These are phyloP conservation scores for Grammomys surdaster DNA, from an alignment of 2,113 vertebrate genomes.

Conservation along the genomic window DNA sequence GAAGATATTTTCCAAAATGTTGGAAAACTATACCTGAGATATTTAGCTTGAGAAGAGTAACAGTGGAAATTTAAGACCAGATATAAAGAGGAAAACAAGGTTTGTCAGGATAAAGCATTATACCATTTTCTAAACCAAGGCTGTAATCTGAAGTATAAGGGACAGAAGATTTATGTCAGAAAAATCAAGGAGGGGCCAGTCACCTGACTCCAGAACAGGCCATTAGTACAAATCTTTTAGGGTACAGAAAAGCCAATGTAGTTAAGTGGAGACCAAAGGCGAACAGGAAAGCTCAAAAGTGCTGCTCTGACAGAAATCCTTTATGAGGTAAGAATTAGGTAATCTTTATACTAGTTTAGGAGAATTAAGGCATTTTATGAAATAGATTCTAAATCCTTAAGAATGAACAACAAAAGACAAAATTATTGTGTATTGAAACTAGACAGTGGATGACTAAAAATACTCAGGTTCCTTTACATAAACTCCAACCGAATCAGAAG, in stretches of 20 bases:
- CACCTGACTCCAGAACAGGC: not conserved
- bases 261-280: not conserved
- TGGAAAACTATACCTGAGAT: not conserved
- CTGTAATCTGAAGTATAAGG: not conserved
- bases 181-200: not conserved
- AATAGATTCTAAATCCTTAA: constrained; percentile 18
- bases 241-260: not conserved
- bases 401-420: not conserved
- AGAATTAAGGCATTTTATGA: constrained; percentile 11
- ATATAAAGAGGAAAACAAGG: not conserved
- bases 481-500: constrained; percentile 40
- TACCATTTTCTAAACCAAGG: not conserved
- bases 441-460: constrained; percentile 2
- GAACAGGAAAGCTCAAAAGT: not conserved
- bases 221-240: not conserved
- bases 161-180: not conserved
- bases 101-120: not conserved
- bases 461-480: constrained; percentile 3
- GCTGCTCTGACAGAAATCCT: not conserved
- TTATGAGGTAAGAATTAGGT: constrained; percentile 9
- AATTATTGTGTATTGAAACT: not conserved
- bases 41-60: not conserved
- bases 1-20: not conserved
- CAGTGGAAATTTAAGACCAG: constrained; percentile 13
- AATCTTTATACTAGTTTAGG: not conserved